Percentiles rank a stretch among this genome's conserved stretches.
phyloP scores from a whole-genome alignment of 2,888 invertebrate species.

The Cistogaster globosa region DNA sequence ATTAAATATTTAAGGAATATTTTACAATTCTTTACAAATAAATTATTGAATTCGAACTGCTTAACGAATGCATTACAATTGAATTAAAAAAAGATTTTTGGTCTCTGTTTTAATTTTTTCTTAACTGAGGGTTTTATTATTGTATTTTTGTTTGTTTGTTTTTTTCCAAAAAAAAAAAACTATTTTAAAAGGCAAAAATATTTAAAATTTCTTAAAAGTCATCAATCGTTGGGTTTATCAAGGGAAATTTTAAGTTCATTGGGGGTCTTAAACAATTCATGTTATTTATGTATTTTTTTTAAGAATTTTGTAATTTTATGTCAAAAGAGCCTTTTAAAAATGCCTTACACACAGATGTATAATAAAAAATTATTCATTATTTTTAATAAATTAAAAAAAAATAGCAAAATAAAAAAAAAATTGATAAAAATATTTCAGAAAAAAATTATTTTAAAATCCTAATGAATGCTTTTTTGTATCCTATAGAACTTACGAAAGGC shows the following conservation, averaged over 20 bases:
- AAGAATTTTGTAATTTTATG: not conserved
- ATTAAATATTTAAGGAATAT: slow-evolving; percentile 6
- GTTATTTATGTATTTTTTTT: slow-evolving; percentile 7
- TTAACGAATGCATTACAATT: slow-evolving; percentile 15
- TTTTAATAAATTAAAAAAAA: not conserved
- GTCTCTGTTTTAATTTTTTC: too few species aligned
- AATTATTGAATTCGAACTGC: not conserved
- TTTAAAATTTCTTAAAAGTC: too few species aligned
- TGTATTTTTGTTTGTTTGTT: too few species aligned
- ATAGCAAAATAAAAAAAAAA: not conserved
- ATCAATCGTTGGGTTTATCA: too few species aligned
- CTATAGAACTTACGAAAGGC: too few species aligned
- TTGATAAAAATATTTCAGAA: not conserved
- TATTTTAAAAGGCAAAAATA: too few species aligned
- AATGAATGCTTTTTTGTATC: too few species aligned
- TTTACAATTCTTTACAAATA: slow-evolving; percentile 28
- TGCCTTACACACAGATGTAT: not conserved
- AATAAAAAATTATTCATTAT: not conserved
- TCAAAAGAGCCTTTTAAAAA: not conserved
- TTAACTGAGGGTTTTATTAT: too few species aligned
- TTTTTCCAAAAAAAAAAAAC: too few species aligned
- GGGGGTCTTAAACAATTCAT: not conserved
- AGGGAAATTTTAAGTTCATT: too few species aligned
- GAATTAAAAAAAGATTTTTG: too few species aligned
- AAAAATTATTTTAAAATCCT: not conserved